phyloP scores from a whole-genome alignment of 2,797 vertebrate species.

The Sarcoramphus papa region DNA sequence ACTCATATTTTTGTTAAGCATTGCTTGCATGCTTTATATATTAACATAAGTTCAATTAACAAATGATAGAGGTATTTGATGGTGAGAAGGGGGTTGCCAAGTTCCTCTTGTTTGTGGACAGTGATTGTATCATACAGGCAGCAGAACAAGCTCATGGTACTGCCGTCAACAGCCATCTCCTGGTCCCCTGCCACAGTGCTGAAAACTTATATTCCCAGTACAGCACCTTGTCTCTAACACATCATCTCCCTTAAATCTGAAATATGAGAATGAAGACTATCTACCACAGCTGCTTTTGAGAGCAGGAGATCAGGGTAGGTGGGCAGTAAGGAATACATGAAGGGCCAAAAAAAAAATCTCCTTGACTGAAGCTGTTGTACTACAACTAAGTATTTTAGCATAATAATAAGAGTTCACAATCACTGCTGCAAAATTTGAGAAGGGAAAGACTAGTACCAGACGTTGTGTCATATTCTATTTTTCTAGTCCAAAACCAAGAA shows the following conservation, averaged over 20 bases:
- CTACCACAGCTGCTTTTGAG: background rate
- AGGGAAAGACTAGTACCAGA: background rate
- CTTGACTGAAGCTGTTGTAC: background rate
- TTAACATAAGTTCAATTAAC: background rate
- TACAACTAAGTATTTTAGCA: background rate
- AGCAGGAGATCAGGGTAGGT: background rate
- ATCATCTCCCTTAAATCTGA: background rate
- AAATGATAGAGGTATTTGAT: accelerated
- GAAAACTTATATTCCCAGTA: constrained; percentile 11
- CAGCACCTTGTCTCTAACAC: background rate
- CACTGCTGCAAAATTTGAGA: background rate
- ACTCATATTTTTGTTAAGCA: background rate
- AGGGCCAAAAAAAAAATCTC: background rate
- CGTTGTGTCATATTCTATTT: background rate
- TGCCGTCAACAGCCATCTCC: background rate
- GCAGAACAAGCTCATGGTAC: background rate
- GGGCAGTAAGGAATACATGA: background rate
- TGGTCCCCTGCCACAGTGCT: background rate
- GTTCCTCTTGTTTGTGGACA: background rate
- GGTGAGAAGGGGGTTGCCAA: background rate
- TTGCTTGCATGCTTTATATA: background rate
- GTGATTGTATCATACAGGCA: background rate
- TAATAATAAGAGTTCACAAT: background rate
- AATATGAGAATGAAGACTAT: background rate
- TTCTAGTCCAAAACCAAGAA: background rate